A percentile compares a stretch with the other conserved stretches of the same genome.
Evolutionary conservation across 2,113 vertebrate species (phyloP).

Genomic region (Rhinolophus sinicus): DNA sequence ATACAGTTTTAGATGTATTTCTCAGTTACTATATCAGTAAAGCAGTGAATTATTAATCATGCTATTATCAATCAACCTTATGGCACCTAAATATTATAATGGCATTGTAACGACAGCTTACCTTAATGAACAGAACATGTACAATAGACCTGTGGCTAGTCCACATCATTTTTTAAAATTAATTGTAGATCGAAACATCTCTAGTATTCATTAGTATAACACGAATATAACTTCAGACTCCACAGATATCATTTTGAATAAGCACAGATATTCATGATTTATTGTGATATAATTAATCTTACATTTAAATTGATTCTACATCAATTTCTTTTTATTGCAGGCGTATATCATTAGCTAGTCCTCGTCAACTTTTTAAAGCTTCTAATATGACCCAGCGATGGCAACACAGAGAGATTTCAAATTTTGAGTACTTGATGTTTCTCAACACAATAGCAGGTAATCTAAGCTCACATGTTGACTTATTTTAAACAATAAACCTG

Average conservation of each 20-base stretch:
- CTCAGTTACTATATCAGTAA: neutral
- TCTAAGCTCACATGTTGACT: neutral
- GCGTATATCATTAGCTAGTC: slow-evolving; percentile 95
- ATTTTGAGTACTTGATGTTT: slow-evolving; percentile 98
- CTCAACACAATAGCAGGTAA: slow-evolving; percentile 97
- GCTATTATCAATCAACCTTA: slow-evolving; percentile 12
- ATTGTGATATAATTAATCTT: slow-evolving; percentile 1
- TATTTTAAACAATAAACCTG: neutral
- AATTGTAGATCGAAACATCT: slow-evolving; percentile 23
- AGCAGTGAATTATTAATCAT: slow-evolving; percentile 3
- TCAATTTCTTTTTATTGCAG: slow-evolving; percentile 81
- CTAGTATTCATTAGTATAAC: slow-evolving; percentile 34
- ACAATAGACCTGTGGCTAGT: neutral
- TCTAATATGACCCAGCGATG: slow-evolving; percentile 98
- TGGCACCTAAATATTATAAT: slow-evolving; percentile 1
- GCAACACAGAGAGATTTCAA: slow-evolving; percentile 98
- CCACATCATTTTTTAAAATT: slow-evolving; percentile 33
- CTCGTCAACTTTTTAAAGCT: slow-evolving; percentile 97
- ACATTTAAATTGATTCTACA: slow-evolving; percentile 9
- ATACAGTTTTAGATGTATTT: slow-evolving; percentile 19
- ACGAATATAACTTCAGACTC: slow-evolving; percentile 49
- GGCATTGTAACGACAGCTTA: slow-evolving; percentile 10
- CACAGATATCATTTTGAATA: slow-evolving; percentile 38
- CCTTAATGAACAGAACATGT: neutral
- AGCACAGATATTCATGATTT: neutral